Percentiles rank a stretch among this genome's conserved stretches.
These are phyloP conservation scores for Otis tarda DNA, from an alignment of 2,113 vertebrate genomes.

Conservation along the genomic window DNA sequence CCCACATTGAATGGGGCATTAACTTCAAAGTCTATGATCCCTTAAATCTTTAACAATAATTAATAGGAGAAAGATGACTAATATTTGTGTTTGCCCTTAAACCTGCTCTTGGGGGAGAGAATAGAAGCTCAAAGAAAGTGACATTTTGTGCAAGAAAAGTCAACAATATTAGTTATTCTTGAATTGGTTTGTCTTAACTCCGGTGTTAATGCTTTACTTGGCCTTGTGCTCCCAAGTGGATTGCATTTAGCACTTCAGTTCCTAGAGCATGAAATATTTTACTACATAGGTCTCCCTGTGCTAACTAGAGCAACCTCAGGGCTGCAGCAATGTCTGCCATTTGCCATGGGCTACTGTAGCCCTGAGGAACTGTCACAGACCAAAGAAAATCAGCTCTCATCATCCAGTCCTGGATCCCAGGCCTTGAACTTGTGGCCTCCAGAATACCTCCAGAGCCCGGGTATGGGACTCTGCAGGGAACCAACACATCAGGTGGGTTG, in stretches of 20 bases:
- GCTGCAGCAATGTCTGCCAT: background rate
- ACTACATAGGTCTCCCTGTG: background rate
- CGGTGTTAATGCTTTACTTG: conserved; percentile 73
- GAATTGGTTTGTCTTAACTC: conserved; percentile 62
- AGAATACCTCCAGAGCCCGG: background rate
- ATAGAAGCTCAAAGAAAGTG: conserved; percentile 54
- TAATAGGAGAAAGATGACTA: conserved; percentile 77
- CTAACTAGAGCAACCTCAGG: background rate
- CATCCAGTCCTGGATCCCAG: background rate
- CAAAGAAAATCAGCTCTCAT: background rate
- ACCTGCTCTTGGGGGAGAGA: background rate
- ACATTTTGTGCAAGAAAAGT: conserved; percentile 50
- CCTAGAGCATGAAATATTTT: conserved; percentile 1
- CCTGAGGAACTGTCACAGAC: background rate
- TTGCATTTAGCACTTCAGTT: conserved; percentile 31
- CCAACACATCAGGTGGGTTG: background rate
- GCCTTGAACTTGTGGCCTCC: background rate
- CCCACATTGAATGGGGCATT: conserved; percentile 77
- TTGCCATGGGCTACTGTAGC: background rate
- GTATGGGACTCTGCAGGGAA: background rate
- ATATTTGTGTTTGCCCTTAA: conserved; percentile 73
- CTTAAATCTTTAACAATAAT: conserved; percentile 83
- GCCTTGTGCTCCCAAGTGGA: conserved; percentile 50
- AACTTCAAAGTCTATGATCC: conserved; percentile 79
- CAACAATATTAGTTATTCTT: conserved; percentile 58